phyloP scores from a whole-genome alignment of 1,140 invertebrate genomes.

The Lordiphosa mommai region DNA sequence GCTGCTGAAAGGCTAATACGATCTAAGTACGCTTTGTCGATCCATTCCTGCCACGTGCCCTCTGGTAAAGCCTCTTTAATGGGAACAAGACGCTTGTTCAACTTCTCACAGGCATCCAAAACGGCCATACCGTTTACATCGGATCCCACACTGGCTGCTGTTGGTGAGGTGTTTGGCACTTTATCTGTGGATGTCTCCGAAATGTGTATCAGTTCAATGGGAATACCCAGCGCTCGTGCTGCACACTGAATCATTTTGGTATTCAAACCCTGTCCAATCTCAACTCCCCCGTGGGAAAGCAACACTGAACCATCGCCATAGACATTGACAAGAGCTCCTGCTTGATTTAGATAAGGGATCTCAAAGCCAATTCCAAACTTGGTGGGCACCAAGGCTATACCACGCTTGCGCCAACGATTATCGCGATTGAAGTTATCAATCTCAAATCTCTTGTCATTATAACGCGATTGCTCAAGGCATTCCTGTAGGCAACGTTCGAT shows the following conservation, averaged over 20 bases:
- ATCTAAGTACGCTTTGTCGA: slow-evolving; percentile 88
- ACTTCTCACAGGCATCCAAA: slow-evolving; percentile 89
- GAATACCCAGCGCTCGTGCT: slow-evolving; percentile 86
- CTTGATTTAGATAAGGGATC: slow-evolving; percentile 90
- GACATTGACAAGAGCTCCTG: slow-evolving; percentile 92
- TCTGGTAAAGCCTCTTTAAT: slow-evolving; percentile 89
- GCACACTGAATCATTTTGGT: slow-evolving; percentile 97
- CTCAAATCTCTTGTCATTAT: slow-evolving; percentile 82
- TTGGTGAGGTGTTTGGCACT: slow-evolving; percentile 95
- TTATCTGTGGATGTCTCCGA: slow-evolving; percentile 94
- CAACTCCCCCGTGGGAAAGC: slow-evolving; percentile 92
- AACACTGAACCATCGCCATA: slow-evolving; percentile 96
- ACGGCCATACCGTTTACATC: slow-evolving; percentile 98
- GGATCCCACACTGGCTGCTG: slow-evolving; percentile 94
- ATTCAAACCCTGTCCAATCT: slow-evolving; percentile 98
- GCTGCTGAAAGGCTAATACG: slow-evolving; percentile 91
- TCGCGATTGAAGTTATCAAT: slow-evolving; percentile 88
- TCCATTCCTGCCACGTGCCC: slow-evolving; percentile 92
- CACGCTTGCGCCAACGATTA: slow-evolving; percentile 93
- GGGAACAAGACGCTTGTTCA: slow-evolving; percentile 88
- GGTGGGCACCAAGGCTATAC: slow-evolving; percentile 90
- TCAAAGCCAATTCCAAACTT: slow-evolving; percentile 95
- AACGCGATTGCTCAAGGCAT: slow-evolving; percentile 86
- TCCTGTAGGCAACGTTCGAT: slow-evolving; percentile 90
- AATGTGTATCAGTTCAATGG: slow-evolving; percentile 90